Conservation (phyloP, 2,888 invertebrate species). For the Pandemis cinnamomeana region DNA sequence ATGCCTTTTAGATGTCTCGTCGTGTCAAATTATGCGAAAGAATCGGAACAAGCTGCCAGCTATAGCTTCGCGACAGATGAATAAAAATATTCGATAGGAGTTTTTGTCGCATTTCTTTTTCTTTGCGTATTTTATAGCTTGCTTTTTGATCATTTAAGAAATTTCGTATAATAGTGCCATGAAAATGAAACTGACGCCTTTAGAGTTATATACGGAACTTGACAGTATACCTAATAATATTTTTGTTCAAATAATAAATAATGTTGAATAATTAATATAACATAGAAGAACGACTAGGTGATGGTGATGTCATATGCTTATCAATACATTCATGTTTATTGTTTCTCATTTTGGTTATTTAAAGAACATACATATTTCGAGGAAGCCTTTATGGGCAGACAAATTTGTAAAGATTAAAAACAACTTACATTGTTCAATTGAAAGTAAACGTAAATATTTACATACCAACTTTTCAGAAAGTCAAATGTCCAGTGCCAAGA, state of each 20-base stretch:
- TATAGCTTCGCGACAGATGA: slow-evolving; percentile 43
- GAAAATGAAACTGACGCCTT: not conserved
- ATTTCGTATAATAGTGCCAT: not conserved
- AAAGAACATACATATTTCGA: no score
- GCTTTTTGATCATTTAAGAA: not conserved
- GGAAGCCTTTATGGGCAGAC: no score
- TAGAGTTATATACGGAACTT: no score
- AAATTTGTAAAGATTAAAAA: not conserved
- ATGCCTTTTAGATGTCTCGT: slow-evolving; percentile 6
- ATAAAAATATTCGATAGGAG: slow-evolving; percentile 27
- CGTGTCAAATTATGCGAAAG: slow-evolving; percentile 5
- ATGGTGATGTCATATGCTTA: no score
- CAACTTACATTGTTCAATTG: not conserved
- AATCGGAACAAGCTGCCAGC: not conserved
- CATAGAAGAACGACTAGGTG: no score
- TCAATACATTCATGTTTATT: no score
- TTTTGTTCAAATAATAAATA: no score
- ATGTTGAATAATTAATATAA: no score
- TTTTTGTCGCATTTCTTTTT: not conserved
- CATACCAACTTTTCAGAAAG: not conserved
- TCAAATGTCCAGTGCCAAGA: not conserved
- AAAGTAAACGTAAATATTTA: not conserved
- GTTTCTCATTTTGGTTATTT: no score
- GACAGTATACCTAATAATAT: no score
- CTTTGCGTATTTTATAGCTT: not conserved